These are phyloP conservation scores for Channa striata DNA, from an alignment of 2,797 vertebrate genomes.

Conservation along the genomic window DNA sequence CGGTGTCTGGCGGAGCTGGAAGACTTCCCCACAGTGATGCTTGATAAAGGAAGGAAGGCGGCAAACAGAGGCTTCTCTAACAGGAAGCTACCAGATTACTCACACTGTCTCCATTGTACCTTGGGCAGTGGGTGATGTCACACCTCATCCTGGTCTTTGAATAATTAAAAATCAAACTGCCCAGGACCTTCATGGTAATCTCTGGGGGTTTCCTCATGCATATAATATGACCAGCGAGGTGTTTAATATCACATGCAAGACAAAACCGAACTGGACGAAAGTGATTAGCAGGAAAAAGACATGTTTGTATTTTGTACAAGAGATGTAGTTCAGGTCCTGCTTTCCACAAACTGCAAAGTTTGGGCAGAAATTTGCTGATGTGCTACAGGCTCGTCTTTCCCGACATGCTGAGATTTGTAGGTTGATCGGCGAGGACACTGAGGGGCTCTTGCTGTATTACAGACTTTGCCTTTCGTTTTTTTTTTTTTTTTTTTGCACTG, in stretches of 20 bases:
- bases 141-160: conserved; percentile 11
- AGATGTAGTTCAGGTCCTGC: no score
- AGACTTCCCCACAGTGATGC: conserved; percentile 15
- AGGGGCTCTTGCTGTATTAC: conserved; percentile 15
- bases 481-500: conserved; percentile 10
- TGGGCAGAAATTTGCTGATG: not conserved
- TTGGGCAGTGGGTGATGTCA: conserved; percentile 30
- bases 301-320: not conserved
- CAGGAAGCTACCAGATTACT: not conserved
- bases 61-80: conserved; percentile 15
- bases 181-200: conserved; percentile 19
- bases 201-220: conserved; percentile 33
- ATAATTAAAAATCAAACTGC: conserved; percentile 34
- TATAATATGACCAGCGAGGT: conserved; percentile 19
- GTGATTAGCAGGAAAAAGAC: conserved; percentile 5
- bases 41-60: conserved; percentile 26
- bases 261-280: conserved; percentile 6
- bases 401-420: conserved; percentile 3
- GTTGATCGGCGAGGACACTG: conserved; percentile 1
- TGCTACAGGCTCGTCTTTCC: conserved; percentile 5
- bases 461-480: not conserved
- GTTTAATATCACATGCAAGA: conserved; percentile 13
- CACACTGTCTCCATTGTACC: conserved; percentile 18
- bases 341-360: not conserved
- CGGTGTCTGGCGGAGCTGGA: conserved; percentile 14